phyloP scores from a whole-genome alignment of 2,113 vertebrate species.

The Albula goreensis region DNA sequence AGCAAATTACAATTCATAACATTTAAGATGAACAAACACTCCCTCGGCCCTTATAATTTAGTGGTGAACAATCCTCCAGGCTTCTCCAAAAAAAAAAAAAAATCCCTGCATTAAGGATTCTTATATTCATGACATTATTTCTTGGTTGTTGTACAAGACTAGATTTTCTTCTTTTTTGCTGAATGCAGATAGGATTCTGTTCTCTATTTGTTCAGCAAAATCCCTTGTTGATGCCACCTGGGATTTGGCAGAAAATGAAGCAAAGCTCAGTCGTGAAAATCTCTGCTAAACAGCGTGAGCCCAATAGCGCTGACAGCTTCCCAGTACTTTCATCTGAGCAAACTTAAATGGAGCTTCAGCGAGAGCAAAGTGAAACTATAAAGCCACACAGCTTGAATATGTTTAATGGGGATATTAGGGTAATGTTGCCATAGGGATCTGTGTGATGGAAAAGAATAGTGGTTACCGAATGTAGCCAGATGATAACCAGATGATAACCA shows the following conservation, averaged over 20 bases:
- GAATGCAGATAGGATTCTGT: not conserved
- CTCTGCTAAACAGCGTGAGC: conserved; percentile 11
- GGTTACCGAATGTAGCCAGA: too few species aligned
- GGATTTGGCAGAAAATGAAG: not conserved
- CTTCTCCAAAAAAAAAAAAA: not conserved
- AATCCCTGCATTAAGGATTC: not conserved
- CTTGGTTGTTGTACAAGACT: not conserved
- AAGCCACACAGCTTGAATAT: not conserved
- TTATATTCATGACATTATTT: not conserved
- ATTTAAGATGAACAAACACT: not conserved
- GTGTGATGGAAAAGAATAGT: not conserved
- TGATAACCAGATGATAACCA: too few species aligned
- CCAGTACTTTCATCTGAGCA: not conserved
- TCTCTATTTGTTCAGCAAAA: not conserved
- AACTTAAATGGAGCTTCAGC: not conserved
- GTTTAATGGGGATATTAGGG: conserved; percentile 1
- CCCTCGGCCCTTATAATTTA: not conserved
- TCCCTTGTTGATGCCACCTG: conserved; percentile 4
- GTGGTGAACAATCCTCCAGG: not conserved
- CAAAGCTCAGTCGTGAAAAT: not conserved
- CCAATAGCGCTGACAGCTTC: not conserved
- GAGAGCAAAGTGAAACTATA: conserved; percentile 3
- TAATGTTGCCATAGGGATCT: conserved; percentile 6
- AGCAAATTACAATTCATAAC: too few species aligned
- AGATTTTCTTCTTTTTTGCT: not conserved